These are phyloP conservation scores for Blastobasis lacticolella DNA, from an alignment of 2,888 invertebrate genomes.

Conservation along the genomic window DNA sequence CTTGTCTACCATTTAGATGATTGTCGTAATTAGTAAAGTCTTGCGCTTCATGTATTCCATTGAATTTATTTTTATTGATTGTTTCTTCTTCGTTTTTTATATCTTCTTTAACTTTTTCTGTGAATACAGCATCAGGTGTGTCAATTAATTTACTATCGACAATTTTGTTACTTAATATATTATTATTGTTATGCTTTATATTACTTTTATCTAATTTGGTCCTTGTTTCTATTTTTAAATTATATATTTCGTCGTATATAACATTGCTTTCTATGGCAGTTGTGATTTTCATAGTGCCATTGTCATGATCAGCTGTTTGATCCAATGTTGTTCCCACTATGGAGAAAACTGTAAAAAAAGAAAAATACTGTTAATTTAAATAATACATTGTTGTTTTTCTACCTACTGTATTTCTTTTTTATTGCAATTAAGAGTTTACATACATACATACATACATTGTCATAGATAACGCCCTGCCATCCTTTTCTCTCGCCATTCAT, in stretches of 20 bases:
- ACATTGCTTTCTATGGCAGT: slow-evolving; percentile 2
- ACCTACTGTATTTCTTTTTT: no score
- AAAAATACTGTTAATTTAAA: slow-evolving; percentile 3
- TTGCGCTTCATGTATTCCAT: background rate
- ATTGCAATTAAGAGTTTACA: no score
- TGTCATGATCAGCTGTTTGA: slow-evolving; percentile 48
- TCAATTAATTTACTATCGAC: background rate
- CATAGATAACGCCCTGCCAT: no score
- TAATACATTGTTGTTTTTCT: no score
- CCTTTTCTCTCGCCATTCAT: no score
- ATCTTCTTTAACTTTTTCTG: slow-evolving; percentile 13
- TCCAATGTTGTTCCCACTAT: slow-evolving; percentile 37
- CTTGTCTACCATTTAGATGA: background rate
- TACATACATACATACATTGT: no score
- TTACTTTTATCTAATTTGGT: slow-evolving; percentile 15
- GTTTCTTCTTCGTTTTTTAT: slow-evolving; percentile 23
- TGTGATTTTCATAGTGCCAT: slow-evolving; percentile 17
- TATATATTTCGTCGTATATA: background rate
- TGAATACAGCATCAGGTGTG: background rate
- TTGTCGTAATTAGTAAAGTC: background rate
- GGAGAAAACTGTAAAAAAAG: slow-evolving; percentile 53
- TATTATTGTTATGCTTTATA: slow-evolving; percentile 15
- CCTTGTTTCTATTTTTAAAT: background rate
- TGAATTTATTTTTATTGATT: slow-evolving; percentile 20
- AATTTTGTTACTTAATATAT: background rate